Conservation (phyloP, 2,797 vertebrate genomes). For the Gymnothorax javanicus region DNA sequence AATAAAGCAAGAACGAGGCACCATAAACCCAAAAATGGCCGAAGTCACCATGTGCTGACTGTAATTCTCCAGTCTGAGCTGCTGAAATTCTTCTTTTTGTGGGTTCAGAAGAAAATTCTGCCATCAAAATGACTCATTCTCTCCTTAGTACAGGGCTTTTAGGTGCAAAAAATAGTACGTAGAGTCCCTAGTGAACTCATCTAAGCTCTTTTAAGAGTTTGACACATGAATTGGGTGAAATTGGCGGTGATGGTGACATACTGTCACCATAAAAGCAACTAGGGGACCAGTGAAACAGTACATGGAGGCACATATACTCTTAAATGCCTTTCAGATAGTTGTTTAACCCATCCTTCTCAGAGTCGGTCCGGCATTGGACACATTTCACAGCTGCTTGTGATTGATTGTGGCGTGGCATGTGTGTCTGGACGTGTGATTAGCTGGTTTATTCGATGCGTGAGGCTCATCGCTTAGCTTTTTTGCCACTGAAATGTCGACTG, state of each 20-base stretch:
- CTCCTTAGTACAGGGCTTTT: neutral
- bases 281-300: neutral
- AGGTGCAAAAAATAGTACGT: neutral
- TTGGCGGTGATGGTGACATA: neutral
- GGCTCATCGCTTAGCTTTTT: neutral
- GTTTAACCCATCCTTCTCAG: neutral
- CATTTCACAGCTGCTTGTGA: neutral
- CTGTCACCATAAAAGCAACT: neutral
- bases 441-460: neutral
- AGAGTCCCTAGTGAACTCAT: neutral
- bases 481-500: neutral
- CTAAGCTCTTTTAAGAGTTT: neutral
- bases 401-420: neutral
- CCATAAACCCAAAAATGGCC: neutral
- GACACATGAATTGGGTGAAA: neutral
- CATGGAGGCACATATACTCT: neutral
- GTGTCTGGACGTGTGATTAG: neutral
- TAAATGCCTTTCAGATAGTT: neutral
- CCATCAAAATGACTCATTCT: neutral
- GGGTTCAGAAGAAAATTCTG: neutral
- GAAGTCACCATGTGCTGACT: neutral
- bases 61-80: neutral
- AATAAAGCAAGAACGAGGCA: neutral
- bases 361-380: neutral
- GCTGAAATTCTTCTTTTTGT: neutral